phyloP scores from a whole-genome alignment of 2,797 vertebrate genomes.

The Pangasius sanitwongsei region DNA sequence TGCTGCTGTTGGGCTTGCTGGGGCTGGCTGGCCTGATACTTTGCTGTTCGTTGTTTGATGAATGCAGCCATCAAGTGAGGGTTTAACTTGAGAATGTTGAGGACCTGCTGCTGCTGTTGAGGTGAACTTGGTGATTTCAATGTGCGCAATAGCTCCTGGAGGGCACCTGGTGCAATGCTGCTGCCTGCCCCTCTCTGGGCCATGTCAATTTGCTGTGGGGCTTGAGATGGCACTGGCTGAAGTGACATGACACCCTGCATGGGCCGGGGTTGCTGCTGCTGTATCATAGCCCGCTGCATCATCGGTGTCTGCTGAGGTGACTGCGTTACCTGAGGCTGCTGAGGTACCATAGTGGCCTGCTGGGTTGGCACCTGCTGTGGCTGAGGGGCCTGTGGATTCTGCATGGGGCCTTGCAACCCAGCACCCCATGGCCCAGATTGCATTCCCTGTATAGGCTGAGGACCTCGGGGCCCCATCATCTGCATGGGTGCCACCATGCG shows the following conservation, averaged over 20 bases:
- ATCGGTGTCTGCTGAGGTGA: neutral
- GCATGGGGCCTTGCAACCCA: slow-evolving; percentile 77
- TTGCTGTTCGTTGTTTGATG: slow-evolving; percentile 97
- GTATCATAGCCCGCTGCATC: neutral
- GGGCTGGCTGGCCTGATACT: slow-evolving; percentile 92
- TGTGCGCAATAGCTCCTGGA: slow-evolving; percentile 93
- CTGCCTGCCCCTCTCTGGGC: slow-evolving; percentile 64
- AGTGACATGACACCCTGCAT: slow-evolving; percentile 75
- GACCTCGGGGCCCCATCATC: slow-evolving; percentile 85
- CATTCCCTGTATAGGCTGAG: slow-evolving; percentile 83
- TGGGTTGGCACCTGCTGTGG: slow-evolving; percentile 58
- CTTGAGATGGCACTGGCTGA: slow-evolving; percentile 78
- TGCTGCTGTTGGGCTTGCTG: slow-evolving; percentile 68
- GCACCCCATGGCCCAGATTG: slow-evolving; percentile 87
- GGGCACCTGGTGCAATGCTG: slow-evolving; percentile 78
- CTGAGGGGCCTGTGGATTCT: slow-evolving; percentile 63
- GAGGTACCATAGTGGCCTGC: slow-evolving; percentile 69
- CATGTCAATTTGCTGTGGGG: slow-evolving; percentile 66
- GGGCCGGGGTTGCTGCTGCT: slow-evolving; percentile 54
- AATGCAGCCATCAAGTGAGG: slow-evolving; percentile 98
- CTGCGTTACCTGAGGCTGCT: slow-evolving; percentile 54
- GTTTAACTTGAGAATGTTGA: slow-evolving; percentile 98
- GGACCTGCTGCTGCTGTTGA: slow-evolving; percentile 96
- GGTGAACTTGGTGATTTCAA: slow-evolving; percentile 96
- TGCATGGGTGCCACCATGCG: slow-evolving; percentile 83